Percentiles rank a stretch among this genome's conserved stretches.
Evolutionary conservation across 1,140 invertebrate species (phyloP).

Genomic region (Nylanderia fulva): DNA sequence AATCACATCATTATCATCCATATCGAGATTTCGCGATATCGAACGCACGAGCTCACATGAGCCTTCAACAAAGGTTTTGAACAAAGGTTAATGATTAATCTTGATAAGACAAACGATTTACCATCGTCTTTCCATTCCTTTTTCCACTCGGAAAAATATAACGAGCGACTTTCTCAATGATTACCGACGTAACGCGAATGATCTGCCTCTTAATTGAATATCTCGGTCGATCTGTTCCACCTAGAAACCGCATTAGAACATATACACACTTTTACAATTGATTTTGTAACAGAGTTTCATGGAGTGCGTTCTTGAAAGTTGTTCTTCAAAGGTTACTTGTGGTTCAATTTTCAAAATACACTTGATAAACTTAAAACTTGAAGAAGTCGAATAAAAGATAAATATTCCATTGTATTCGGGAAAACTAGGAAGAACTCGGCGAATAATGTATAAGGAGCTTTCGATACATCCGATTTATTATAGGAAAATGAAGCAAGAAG

Average conservation of each 20-base stretch:
- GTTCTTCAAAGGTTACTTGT: neutral
- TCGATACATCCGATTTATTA: conserved; percentile 5
- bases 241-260: conserved; percentile 10
- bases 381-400: neutral
- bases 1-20: conserved; percentile 37
- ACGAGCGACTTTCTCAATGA: conserved; percentile 34
- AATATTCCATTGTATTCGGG: neutral
- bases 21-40: conserved; percentile 46
- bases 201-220: conserved; percentile 39
- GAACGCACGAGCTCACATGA: conserved; percentile 11
- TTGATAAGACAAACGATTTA: conserved; percentile 49
- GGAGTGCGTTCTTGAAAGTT: too few species aligned
- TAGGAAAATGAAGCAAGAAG: conserved; percentile 27
- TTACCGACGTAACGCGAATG: conserved; percentile 19
- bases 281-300: too few species aligned
- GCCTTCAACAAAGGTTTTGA: neutral
- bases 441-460: neutral
- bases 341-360: neutral
- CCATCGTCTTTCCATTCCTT: too few species aligned
- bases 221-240: neutral
- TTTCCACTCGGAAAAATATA: conserved; percentile 11
- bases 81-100: conserved; percentile 52
- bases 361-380: conserved; percentile 7
- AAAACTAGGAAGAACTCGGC: neutral
- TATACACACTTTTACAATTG: neutral